Evolutionary conservation across 2,888 invertebrate species (phyloP).

Genomic region (Rhimphoctona megacephalus): DNA sequence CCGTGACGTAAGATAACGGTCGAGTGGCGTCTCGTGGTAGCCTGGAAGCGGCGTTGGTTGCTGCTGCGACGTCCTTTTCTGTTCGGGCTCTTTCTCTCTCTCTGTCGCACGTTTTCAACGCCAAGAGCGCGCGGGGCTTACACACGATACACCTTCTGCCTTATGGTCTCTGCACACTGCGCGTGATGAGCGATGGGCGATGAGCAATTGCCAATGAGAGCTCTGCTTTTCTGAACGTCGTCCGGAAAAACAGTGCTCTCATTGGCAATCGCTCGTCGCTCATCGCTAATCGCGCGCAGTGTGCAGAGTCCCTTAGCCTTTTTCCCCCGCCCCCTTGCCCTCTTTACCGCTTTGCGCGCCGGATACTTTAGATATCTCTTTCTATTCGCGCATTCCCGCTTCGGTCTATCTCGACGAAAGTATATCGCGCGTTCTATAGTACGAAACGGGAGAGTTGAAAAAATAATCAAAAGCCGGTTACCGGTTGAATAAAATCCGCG

Average conservation of each 20-base stretch:
- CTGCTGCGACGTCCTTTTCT: constrained; percentile 13
- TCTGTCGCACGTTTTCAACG: constrained; percentile 39
- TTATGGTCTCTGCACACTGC: too few species aligned
- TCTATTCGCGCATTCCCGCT: constrained; percentile 62
- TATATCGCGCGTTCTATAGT: constrained; percentile 23
- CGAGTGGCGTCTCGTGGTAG: constrained; percentile 23
- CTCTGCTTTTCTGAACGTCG: too few species aligned
- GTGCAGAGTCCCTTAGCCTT: too few species aligned
- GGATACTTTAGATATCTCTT: constrained; percentile 35
- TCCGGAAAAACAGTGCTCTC: too few species aligned
- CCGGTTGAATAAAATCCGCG: constrained; percentile 35
- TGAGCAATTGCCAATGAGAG: too few species aligned
- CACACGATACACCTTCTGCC: constrained; percentile 31
- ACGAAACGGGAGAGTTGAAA: constrained; percentile 33
- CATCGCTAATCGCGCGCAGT: too few species aligned
- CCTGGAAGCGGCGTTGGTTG: constrained; percentile 2
- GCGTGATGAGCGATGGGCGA: too few species aligned
- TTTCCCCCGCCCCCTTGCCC: not conserved
- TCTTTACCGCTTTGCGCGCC: constrained; percentile 28
- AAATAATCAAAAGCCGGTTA: constrained; percentile 29
- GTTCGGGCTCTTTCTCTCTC: not conserved
- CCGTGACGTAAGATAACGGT: not conserved
- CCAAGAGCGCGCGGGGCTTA: constrained; percentile 18
- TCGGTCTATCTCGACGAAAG: constrained; percentile 48
- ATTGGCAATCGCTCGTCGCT: too few species aligned